Percentiles rank a stretch among this genome's conserved stretches.
Evolutionary conservation across 2,888 invertebrate species (phyloP).

Genomic region (Disparrhopalites patrizii): DNA sequence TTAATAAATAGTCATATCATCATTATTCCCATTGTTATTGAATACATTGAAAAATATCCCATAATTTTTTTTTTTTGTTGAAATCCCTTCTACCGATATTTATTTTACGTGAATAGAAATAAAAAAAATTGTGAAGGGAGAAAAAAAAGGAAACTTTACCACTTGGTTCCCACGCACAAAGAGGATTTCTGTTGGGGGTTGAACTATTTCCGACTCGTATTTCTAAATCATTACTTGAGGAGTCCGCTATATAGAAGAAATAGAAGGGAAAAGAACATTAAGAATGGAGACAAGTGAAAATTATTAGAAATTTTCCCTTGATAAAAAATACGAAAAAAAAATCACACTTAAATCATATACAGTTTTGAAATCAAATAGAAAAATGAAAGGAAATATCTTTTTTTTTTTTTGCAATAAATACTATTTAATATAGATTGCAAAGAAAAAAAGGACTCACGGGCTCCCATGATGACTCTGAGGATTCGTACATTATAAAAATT

Average conservation of each 20-base stretch:
- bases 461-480: slow-evolving; percentile 78
- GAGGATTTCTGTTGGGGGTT: slow-evolving; percentile 78
- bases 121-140: slow-evolving; percentile 49
- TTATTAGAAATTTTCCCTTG: neutral
- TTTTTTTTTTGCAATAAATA: neutral
- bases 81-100: too few relatives aligned
- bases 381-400: neutral
- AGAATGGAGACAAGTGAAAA: slow-evolving; percentile 1
- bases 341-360: neutral
- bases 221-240: slow-evolving; percentile 48
- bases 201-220: slow-evolving; percentile 69
- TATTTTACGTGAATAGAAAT: slow-evolving; percentile 77
- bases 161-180: slow-evolving; percentile 91
- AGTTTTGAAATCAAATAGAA: neutral
- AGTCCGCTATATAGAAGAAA: slow-evolving; percentile 22
- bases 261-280: neutral
- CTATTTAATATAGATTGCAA: neutral
- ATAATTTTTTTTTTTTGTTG: too few relatives aligned
- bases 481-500: slow-evolving; percentile 78
- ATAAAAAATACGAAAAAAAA: neutral
- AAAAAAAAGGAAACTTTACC: slow-evolving; percentile 56
- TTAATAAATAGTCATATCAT: too few relatives aligned
- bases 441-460: slow-evolving; percentile 57
- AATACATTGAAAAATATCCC: too few relatives aligned
- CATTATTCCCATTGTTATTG: too few relatives aligned